Evolutionary conservation across 2,888 invertebrate genomes (phyloP).

Genomic region (Drosophila multiciliata): DNA sequence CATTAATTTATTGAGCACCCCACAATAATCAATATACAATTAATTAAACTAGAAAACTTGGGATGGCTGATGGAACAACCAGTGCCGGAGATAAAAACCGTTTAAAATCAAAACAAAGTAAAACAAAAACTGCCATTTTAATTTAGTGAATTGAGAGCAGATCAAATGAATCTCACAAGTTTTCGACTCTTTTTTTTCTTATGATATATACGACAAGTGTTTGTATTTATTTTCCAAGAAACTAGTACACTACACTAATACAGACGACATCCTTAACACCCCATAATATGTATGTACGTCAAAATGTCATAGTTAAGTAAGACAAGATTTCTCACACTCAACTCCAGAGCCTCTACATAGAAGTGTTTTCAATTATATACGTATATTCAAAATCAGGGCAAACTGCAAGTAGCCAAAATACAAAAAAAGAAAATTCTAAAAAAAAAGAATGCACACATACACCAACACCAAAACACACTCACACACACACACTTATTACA

Average conservation of each 20-base stretch:
- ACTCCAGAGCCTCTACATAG: slow-evolving; percentile 30
- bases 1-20: slow-evolving; percentile 58
- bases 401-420: slow-evolving; percentile 69
- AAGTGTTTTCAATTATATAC: slow-evolving; percentile 65
- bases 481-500: slow-evolving; percentile 55
- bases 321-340: slow-evolving; percentile 53
- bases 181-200: slow-evolving; percentile 25
- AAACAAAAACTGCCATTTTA: slow-evolving; percentile 75
- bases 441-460: slow-evolving; percentile 20
- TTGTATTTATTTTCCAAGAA: slow-evolving; percentile 51
- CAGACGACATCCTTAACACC: slow-evolving; percentile 47
- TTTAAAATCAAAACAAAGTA: slow-evolving; percentile 36
- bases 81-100: slow-evolving; percentile 10
- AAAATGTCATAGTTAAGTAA: slow-evolving; percentile 74
- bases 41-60: background rate
- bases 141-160: slow-evolving; percentile 60
- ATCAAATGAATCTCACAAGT: slow-evolving; percentile 33
- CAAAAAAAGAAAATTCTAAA: slow-evolving; percentile 27
- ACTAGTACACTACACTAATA: slow-evolving; percentile 22
- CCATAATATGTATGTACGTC: slow-evolving; percentile 56
- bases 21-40: slow-evolving; percentile 44
- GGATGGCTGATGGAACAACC: background rate
- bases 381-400: slow-evolving; percentile 57
- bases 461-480: slow-evolving; percentile 17
- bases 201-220: slow-evolving; percentile 36